Evolutionary conservation across 2,797 vertebrate genomes (phyloP).

Genomic region (Prionace glauca): DNA sequence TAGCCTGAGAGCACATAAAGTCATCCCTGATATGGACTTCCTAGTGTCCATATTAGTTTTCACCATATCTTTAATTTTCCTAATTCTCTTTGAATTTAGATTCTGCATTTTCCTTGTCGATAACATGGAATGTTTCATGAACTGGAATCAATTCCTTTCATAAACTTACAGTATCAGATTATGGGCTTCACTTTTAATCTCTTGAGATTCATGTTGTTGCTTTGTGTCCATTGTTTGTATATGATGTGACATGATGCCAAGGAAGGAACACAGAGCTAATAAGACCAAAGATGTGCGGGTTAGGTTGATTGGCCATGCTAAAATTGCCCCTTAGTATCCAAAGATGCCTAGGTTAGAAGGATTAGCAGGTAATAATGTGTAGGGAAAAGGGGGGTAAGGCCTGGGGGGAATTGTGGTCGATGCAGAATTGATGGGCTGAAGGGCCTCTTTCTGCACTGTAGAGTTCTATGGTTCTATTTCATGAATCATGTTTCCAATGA

Average conservation of each 20-base stretch:
- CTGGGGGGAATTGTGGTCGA: no score
- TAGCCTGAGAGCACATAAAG: no score
- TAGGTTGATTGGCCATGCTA: no score
- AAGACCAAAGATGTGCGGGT: no score
- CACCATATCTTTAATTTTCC: neutral
- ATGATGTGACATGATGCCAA: neutral
- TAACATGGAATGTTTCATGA: neutral
- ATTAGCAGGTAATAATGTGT: no score
- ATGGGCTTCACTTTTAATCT: neutral
- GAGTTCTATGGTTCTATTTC: neutral
- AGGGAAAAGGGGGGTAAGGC: no score
- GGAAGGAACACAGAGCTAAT: neutral
- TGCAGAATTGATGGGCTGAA: no score
- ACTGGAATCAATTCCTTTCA: neutral
- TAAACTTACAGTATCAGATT: neutral
- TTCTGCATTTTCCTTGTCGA: neutral
- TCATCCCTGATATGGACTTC: neutral
- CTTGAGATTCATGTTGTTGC: neutral
- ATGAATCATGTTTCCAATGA: neutral
- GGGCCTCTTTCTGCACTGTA: no score
- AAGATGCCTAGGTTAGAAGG: no score
- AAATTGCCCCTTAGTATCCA: no score
- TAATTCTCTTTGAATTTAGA: neutral
- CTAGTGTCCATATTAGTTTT: neutral
- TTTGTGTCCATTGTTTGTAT: neutral